Base-by-base conservation (phyloP, 2,797 vertebrate species). In the Rhincodon typus region DNA sequence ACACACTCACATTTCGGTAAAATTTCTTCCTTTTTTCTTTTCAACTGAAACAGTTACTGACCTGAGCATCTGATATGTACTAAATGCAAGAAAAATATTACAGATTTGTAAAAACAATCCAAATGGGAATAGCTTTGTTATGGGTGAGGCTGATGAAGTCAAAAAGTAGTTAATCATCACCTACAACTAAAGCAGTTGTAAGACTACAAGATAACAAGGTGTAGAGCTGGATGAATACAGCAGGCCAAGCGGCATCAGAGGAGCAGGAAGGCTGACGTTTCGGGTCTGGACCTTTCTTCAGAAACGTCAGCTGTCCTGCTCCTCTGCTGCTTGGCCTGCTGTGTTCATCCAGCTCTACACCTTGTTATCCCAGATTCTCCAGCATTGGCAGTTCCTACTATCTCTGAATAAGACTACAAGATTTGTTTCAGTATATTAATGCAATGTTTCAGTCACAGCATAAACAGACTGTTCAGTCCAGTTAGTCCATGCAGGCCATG, bases 1-100 rank as follows among this genome's bases (percentile, higher is more conserved):
- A 97, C 87, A 97, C 97, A 0, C 96, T 97, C 34, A 96, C 96
- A 12, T 97, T 96, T 96, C 97, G 96, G 97, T 97, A 96, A 82
- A 79, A 5, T 53, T 62, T 38, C 42, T 62, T 69, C 62, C 12
- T 53, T 27, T 27, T 7, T 5, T 87, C 42, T 21, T 46, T 17
- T 23, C 34, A 4, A 62, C 2, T 57, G 66, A 30, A 82, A 74
- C 46, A 10, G 42, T 84, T 90, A 66, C 30, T 57, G 23, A 19
- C 8, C 8, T 5, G 46, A 84, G 82, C 42, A 84, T 84, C 6
- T 84, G 82, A 6, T 46, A 84, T 0, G 38, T 42, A 84, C 1
- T 84, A 46, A 84, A 46, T 46, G 23, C 82, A 84, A 46, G 6
- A 84, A 46, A 84, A 84, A 84, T 84, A 84, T 84, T 84, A 25